A percentile compares a stretch with the other conserved stretches of the same genome.
Conservation (phyloP, 2,888 invertebrate genomes). For the Hirudinaria manillensis region DNA sequence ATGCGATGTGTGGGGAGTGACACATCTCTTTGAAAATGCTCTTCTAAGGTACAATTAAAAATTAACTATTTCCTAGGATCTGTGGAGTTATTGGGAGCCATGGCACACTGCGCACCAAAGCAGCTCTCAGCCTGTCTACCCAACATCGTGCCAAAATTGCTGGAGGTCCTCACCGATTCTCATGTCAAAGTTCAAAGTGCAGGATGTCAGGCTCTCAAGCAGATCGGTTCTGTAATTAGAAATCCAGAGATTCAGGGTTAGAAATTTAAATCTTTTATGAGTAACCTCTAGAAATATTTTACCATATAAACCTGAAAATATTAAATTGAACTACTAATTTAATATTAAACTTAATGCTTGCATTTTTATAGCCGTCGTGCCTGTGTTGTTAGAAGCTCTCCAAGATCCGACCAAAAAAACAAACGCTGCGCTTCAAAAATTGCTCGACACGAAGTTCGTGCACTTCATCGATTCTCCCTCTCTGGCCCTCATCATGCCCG, state of each 20-base stretch:
- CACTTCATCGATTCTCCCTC: conserved; percentile 99
- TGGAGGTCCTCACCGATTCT: conserved; percentile 92
- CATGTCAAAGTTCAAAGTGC: conserved; percentile 93
- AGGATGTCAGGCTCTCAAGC: conserved; percentile 87
- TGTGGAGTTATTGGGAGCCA: conserved; percentile 88
- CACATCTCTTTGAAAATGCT: no score
- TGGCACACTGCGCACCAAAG: conserved; percentile 98
- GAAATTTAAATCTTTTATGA: neutral
- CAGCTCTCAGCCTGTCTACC: conserved; percentile 95
- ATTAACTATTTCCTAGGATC: conserved; percentile 62
- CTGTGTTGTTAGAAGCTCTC: conserved; percentile 71
- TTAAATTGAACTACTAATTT: conserved; percentile 25
- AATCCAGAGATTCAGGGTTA: conserved; percentile 80
- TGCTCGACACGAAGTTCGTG: conserved; percentile 73
- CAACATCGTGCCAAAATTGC: conserved; percentile 92
- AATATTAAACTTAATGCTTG: neutral
- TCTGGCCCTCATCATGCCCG: conserved; percentile 96
- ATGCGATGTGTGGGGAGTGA: no score
- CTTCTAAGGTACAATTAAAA: no score
- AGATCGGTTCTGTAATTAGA: conserved; percentile 92
- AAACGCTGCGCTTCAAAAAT: conserved; percentile 80
- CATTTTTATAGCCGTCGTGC: conserved; percentile 33
- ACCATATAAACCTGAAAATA: no score
- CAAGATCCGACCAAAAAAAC: conserved; percentile 95
- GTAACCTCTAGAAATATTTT: no score